A percentile compares a stretch with the other conserved stretches of the same genome.
These are phyloP conservation scores for Athene cunicularia DNA, from an alignment of 2,113 vertebrate genomes.

Conservation along the genomic window DNA sequence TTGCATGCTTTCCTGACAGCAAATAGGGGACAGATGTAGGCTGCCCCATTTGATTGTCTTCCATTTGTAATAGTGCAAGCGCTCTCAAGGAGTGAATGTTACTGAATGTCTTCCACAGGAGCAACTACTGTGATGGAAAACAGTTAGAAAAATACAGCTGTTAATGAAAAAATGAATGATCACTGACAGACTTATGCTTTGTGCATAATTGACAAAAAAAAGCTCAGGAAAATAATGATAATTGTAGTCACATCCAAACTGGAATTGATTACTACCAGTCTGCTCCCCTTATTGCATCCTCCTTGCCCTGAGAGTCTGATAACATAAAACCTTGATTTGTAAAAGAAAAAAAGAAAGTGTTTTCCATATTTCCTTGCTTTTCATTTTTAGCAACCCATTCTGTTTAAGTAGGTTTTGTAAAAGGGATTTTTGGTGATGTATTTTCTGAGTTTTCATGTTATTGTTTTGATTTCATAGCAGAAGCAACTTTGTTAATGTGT, in stretches of 20 bases:
- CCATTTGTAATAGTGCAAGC: rapidly evolving
- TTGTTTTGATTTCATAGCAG: neutral
- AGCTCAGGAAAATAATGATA: neutral
- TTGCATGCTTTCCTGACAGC: neutral
- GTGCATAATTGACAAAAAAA: slow-evolving; percentile 4
- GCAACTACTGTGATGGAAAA: slow-evolving; percentile 13
- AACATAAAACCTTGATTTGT: neutral
- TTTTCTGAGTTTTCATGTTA: neutral
- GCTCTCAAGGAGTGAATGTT: neutral
- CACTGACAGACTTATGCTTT: neutral
- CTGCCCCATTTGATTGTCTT: neutral
- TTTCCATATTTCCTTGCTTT: neutral
- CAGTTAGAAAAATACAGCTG: slow-evolving; percentile 10
- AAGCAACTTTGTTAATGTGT: neutral
- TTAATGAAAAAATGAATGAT: slow-evolving; percentile 16
- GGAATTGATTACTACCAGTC: neutral
- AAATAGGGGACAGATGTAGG: slow-evolving; percentile 30
- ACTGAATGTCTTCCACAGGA: slow-evolving; percentile 17
- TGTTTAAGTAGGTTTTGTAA: neutral
- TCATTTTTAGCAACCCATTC: neutral
- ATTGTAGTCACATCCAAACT: neutral
- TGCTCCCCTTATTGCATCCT: neutral
- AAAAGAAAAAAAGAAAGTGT: neutral
- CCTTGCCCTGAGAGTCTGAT: neutral
- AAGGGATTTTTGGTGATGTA: neutral